A percentile compares a stretch with the other conserved stretches of the same genome.
Conservation (phyloP, 1,140 invertebrate species). For the Chironomus striatipennis region DNA sequence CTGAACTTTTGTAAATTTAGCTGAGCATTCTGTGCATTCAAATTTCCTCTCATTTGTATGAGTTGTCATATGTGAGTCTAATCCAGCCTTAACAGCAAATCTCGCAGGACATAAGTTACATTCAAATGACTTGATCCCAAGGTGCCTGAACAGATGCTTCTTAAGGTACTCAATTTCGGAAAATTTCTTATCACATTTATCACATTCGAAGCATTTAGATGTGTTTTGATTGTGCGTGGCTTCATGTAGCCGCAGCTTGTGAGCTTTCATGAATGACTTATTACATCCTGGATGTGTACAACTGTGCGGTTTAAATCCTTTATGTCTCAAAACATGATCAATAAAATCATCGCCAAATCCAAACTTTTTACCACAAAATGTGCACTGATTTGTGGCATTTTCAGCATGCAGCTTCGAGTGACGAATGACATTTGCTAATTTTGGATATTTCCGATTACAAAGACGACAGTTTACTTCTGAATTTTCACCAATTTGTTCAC, state of each 20-base stretch:
- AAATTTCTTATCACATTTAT: conserved; percentile 19
- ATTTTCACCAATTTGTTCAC: conserved; percentile 1
- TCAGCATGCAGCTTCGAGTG: not conserved
- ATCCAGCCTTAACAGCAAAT: conserved; percentile 39
- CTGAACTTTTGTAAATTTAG: conserved; percentile 55
- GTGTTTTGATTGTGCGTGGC: not conserved
- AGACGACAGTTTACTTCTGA: not conserved
- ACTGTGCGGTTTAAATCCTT: not conserved
- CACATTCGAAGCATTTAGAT: not conserved
- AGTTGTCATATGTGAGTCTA: conserved; percentile 55
- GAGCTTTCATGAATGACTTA: not conserved
- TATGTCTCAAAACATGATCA: not conserved
- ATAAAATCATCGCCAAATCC: conserved; percentile 15
- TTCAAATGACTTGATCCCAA: not conserved
- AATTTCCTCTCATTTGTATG: conserved; percentile 54
- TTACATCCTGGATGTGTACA: not conserved
- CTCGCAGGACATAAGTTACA: not conserved
- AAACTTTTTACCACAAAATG: not conserved
- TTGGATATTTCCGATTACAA: not conserved
- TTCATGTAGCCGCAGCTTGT: not conserved
- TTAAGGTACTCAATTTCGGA: conserved; percentile 1
- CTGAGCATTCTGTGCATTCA: conserved; percentile 47
- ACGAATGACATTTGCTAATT: conserved; percentile 10
- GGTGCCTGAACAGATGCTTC: not conserved
- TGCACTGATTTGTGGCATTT: conserved; percentile 7